Conservation (phyloP, 1,140 invertebrate species). For the Bombus consobrinus region DNA sequence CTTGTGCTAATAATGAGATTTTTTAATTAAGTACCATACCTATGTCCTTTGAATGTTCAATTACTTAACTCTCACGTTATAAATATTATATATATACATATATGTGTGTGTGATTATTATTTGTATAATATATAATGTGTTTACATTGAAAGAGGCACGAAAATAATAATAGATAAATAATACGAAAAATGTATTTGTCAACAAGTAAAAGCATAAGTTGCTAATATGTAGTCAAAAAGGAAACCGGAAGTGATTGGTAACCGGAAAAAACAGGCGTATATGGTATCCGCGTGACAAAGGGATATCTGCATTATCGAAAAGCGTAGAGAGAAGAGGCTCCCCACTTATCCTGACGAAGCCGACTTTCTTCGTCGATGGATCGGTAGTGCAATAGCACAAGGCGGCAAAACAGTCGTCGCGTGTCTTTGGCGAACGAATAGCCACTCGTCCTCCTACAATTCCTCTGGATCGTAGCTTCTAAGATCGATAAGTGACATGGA, state of each 20-base stretch:
- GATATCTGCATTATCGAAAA: conserved; percentile 64
- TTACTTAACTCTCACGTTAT: not conserved
- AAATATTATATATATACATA: not conserved
- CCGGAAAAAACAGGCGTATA: conserved; percentile 38
- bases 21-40: not conserved
- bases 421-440: conserved; percentile 58
- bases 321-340: conserved; percentile 47
- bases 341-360: conserved; percentile 54
- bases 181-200: not conserved
- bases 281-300: conserved; percentile 24
- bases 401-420: conserved; percentile 63
- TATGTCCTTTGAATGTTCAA: not conserved
- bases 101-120: not conserved
- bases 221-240: not conserved
- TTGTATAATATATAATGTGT: not conserved
- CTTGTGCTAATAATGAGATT: not conserved
- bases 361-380: conserved; percentile 65
- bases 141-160: not conserved
- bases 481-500: conserved; percentile 31
- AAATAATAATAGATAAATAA: too few species aligned
- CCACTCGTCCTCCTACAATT: conserved; percentile 31
- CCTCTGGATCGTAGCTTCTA: not conserved
- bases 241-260: conserved; percentile 41
- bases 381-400: conserved; percentile 51
- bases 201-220: not conserved